Evolutionary conservation across 2,888 invertebrate genomes (phyloP), one percentile per base, ranked within the genome.

Genomic region (Athalia cordata): DNA sequence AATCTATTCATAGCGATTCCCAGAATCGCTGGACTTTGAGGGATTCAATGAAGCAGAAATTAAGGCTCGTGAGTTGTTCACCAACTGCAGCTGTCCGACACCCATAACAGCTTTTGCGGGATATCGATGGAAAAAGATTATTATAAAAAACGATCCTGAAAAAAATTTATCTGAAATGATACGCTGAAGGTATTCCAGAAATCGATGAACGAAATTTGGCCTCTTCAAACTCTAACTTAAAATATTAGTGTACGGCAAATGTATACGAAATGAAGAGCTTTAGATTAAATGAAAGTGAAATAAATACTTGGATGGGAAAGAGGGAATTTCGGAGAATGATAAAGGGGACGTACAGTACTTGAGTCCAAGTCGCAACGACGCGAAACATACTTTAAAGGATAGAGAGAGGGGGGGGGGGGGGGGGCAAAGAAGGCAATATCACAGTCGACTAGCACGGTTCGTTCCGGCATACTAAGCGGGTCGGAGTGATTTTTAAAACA

Each of bases 401-500:
- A n/a, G 29, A 59, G 13, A 9, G 15, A 15, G 68, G 13, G 29
- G 15, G 49, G 68, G 77, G 75, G 77, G 75, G 77, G 55, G 55
- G 43, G 67, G 65, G 77, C 55, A 68, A 55, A 78, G 80, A 79
- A 85, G 84, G 88, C 86, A 88, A 88, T 88, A 88, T 89, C 87
- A 87, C 88, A 87, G 87, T 87, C 85, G 87, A 88, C 87, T 86
- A 85, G 84, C 85, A 80, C 84, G 83, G 83, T 83, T 82, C 83
- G 81, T 81, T 81, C 80, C 83, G 83, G 87, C 87, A 88, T 88
- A 87, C 87, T 85, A 87, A 87, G 85, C 84, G 85, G 77, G 82
- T 72, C 67, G 82, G 84, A 85, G 86, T 86, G 87, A 88, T 87
- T 87, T 87, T 87, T 86, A 86, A 88, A 88, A 87, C 84, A 87